These are phyloP conservation scores for Phymanthus crucifer DNA, from an alignment of 92 coral and sea anemone species.

Conservation along the genomic window DNA sequence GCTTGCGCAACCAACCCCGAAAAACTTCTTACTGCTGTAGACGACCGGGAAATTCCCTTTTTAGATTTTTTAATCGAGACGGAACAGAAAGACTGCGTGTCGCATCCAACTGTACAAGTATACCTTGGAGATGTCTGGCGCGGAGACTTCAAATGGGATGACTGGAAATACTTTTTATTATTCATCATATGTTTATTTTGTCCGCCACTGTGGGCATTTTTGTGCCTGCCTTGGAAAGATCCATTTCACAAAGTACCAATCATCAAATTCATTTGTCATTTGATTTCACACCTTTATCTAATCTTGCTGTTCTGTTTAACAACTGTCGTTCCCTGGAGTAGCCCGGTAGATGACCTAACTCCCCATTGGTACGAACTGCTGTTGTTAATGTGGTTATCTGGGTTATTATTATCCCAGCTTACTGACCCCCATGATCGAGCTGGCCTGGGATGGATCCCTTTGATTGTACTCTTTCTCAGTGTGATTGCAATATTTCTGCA, in stretches of 20 bases:
- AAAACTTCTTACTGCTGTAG: constrained; percentile 82
- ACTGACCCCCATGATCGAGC: constrained; percentile 97
- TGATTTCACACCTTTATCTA: constrained; percentile 93
- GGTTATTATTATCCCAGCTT: constrained; percentile 83
- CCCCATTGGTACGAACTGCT: constrained; percentile 96
- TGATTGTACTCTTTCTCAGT: constrained; percentile 80
- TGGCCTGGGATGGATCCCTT: constrained; percentile 96
- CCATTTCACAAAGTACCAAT: constrained; percentile 91
- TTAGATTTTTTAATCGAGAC: constrained; percentile 90
- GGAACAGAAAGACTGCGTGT: constrained; percentile 93
- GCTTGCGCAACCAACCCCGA: constrained; percentile 94
- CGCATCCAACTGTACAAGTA: constrained; percentile 94
- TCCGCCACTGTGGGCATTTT: constrained; percentile 91
- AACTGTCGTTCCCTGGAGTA: constrained; percentile 91
- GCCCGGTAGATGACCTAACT: constrained; percentile 48
- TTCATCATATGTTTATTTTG: constrained; percentile 79
- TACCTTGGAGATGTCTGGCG: constrained; percentile 98
- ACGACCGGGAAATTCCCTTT: constrained; percentile 90
- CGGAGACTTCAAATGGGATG: constrained; percentile 93
- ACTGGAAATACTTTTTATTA: constrained; percentile 86
- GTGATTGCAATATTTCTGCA: constrained; percentile 81
- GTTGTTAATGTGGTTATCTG: constrained; percentile 89
- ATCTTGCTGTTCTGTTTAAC: constrained; percentile 78
- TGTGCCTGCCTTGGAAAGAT: constrained; percentile 95
- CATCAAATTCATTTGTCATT: constrained; percentile 94